Evolutionary conservation across 2,797 vertebrate species (phyloP), one percentile per base, ranked within the genome.

Genomic region (Epinephelus malabaricus): DNA sequence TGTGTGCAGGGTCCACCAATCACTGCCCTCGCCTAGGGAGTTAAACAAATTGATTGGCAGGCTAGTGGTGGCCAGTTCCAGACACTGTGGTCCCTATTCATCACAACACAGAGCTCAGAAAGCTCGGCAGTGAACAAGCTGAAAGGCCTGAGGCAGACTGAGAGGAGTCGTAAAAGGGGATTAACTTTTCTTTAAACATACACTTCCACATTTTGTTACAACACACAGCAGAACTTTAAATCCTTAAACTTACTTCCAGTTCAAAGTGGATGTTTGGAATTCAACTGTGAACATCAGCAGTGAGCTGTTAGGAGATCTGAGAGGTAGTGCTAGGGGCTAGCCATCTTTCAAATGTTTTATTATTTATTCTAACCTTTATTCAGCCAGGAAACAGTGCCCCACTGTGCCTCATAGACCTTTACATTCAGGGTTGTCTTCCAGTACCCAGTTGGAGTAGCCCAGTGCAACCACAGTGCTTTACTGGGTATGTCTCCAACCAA

Each of bases 11-110:
- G 93, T 92, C 90, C 90, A 90, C 89, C 93, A 93, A 94, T 93
- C 86, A 83, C 87, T 93, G 88, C 87, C 91, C 92, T 90, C 61
- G 90, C 94, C 94, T 79, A 92, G 90, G 87, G 95, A 95, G 94
- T 93, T 95, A 94, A 95, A 95, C 94, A 94, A 95, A 95, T 95
- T 95, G 94, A 95, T 95, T 94, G 93, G 93, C 93, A 93, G 94
- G 92, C 93, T 86, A 81, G 85, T 85, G 84, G 88, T 79, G 53
- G 88, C 82, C 90, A 84, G 92, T 89, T 92, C 84, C 85, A 85
- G 87, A 86, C 89, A 87, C 86, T 89, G 88, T 87, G 82, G 87
- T 90, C 83, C 74, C 86, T 56, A 87, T 92, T 92, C 86, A 91
- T 86, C 54, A 60, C 49, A 34, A 51, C 65, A 85, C 71, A 81